Evolutionary conservation across 2,888 invertebrate genomes (phyloP).

Genomic region (Rotaria magnacalcarata): DNA sequence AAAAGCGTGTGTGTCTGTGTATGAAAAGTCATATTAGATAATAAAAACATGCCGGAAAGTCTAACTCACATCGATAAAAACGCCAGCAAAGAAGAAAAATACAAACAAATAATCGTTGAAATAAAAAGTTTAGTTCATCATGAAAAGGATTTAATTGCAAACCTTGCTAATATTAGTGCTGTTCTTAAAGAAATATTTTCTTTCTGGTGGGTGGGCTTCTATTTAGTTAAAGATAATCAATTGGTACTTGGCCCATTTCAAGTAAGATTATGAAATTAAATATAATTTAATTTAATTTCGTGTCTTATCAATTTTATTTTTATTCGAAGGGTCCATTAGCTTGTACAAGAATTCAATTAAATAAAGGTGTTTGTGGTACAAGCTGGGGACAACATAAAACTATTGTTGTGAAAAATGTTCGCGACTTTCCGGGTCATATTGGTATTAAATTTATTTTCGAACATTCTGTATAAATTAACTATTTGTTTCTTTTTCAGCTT

Average conservation of each 20-base stretch:
- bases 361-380: slow-evolving; percentile 45
- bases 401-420: slow-evolving; percentile 43
- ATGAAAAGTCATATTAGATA: background rate
- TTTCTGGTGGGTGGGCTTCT: slow-evolving; percentile 46
- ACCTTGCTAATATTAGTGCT: slow-evolving; percentile 44
- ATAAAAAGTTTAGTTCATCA: slow-evolving; percentile 40
- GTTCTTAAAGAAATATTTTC: slow-evolving; percentile 44
- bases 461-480: too few relatives aligned
- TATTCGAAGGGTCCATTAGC: slow-evolving; percentile 42
- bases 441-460: slow-evolving; percentile 9
- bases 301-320: background rate
- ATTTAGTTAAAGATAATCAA: slow-evolving; percentile 43
- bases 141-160: slow-evolving; percentile 45
- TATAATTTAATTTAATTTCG: background rate
- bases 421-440: slow-evolving; percentile 44
- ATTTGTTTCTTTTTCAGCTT: slow-evolving; percentile 1
- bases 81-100: slow-evolving; percentile 38
- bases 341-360: slow-evolving; percentile 42
- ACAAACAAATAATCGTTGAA: slow-evolving; percentile 37
- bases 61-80: background rate
- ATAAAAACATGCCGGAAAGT: slow-evolving; percentile 20
- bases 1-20: background rate
- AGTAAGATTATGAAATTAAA: background rate
- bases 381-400: slow-evolving; percentile 39
- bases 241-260: slow-evolving; percentile 45